Evolutionary conservation across 2,888 invertebrate species (phyloP), one percentile per base, ranked within the genome.

Genomic region (Isotomurus palustris): DNA sequence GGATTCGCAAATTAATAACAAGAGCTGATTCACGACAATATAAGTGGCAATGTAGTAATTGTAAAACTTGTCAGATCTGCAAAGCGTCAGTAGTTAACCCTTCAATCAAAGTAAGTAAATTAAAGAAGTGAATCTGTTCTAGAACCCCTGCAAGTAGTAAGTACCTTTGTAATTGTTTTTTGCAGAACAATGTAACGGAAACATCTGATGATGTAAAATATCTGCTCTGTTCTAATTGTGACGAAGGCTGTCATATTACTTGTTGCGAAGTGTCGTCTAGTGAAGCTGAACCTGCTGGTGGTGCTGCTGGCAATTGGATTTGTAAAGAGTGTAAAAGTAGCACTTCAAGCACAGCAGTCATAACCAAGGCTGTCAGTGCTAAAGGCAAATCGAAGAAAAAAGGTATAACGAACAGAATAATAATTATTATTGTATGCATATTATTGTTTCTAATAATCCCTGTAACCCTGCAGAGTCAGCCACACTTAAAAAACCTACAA

Each of bases 41-140:
- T 6, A 51, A 44, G 14, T 94, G 90, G 89, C 91, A 90, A 71
- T 94, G 94, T 74, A 87, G 88, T 51, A 86, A 88, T 73, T 94
- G 93, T 72, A 92, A 91, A 76, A 87, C 84, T 12, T 94, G 94
- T 76, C 83, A 83, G 44, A 79, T 88, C 38, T 92, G 91, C 73
- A 77, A 41, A 56, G 35, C 24, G 35, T 24, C n/a, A 35, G 29
- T 4, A 6, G n/a, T 14, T 14, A 45, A 22, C 10, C 22, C 10
- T 45, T 10, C 24, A 5, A 28, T 43, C n/a, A 22, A 10, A 3
- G 28, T 21, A 4, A 53, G 21, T 43, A 21, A 47, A n/a, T n/a
- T n/a, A n/a, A n/a, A n/a, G n/a, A n/a, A n/a, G n/a, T n/a, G n/a
- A n/a, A n/a, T n/a, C n/a, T n/a, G n/a, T 5, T 14, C 19, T 21